Percentiles rank a stretch among this genome's conserved stretches.
Evolutionary conservation across 2,113 vertebrate species (phyloP).

Genomic region (Silurus glanis): DNA sequence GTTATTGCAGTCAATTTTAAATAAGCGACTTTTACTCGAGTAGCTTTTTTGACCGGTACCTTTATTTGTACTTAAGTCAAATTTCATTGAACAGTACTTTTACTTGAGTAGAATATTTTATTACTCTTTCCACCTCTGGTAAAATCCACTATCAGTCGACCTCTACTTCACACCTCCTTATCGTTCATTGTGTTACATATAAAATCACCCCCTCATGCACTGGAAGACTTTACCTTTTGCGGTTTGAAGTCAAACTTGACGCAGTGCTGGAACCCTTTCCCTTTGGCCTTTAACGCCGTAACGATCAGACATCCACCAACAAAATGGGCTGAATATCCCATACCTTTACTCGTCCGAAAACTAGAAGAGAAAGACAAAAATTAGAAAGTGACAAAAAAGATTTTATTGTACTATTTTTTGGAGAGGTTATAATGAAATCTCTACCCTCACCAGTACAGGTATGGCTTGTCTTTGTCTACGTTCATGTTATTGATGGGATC

Average conservation of each 20-base stretch:
- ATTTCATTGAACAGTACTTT: too few relatives aligned
- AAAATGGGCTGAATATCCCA: slow-evolving; percentile 98
- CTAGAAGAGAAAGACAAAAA: slow-evolving; percentile 63
- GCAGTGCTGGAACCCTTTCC: slow-evolving; percentile 98
- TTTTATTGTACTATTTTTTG: not conserved
- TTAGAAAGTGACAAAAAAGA: not conserved
- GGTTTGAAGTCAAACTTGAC: slow-evolving; percentile 99
- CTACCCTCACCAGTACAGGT: slow-evolving; percentile 91
- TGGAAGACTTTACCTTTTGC: slow-evolving; percentile 83
- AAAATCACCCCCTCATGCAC: not conserved
- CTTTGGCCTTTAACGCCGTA: slow-evolving; percentile 96
- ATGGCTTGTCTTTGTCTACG: slow-evolving; percentile 97
- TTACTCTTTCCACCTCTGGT: too few relatives aligned
- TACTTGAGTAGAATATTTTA: too few relatives aligned
- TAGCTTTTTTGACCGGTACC: too few relatives aligned
- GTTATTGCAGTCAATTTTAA: too few relatives aligned
- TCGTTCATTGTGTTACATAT: not conserved
- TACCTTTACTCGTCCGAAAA: slow-evolving; percentile 96
- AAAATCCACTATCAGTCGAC: too few relatives aligned
- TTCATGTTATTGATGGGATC: slow-evolving; percentile 98
- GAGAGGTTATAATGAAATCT: not conserved
- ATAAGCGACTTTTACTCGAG: too few relatives aligned
- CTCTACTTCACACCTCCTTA: not conserved
- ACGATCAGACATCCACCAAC: slow-evolving; percentile 95
- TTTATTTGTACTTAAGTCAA: too few relatives aligned